Evolutionary conservation across 2,113 vertebrate genomes (phyloP).

Genomic region (Clarias macrocephalus): DNA sequence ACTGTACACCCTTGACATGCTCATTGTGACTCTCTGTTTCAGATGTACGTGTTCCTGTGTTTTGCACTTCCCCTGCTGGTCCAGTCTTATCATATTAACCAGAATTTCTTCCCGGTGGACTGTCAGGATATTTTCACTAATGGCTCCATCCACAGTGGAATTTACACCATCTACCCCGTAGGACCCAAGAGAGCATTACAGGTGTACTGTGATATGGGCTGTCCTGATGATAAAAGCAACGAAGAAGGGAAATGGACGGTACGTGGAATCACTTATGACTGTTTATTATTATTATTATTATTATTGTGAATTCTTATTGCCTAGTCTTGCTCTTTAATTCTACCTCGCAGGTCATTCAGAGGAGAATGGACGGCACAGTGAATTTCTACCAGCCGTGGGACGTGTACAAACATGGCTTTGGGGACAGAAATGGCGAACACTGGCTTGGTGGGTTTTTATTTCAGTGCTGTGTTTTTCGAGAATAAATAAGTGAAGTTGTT

Average conservation of each 20-base stretch:
- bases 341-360: slow-evolving; percentile 63
- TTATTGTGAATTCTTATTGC: neutral
- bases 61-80: slow-evolving; percentile 17
- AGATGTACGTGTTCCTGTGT: neutral
- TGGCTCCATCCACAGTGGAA: slow-evolving; percentile 48
- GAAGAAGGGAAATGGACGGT: slow-evolving; percentile 56
- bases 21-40: neutral
- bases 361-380: slow-evolving; percentile 71
- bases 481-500: neutral
- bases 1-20: neutral
- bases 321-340: neutral
- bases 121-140: slow-evolving; percentile 58
- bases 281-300: no score
- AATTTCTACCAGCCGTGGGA: slow-evolving; percentile 75
- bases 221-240: slow-evolving; percentile 15
- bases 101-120: slow-evolving; percentile 46
- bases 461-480: neutral
- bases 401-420: slow-evolving; percentile 72
- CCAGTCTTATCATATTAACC: neutral
- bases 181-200: slow-evolving; percentile 50
- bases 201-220: slow-evolving; percentile 64
- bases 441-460: slow-evolving; percentile 67
- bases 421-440: slow-evolving; percentile 68
- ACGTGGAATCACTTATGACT: slow-evolving; percentile 7
- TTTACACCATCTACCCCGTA: slow-evolving; percentile 61